Evolutionary conservation across 1,140 invertebrate species (phyloP).

Genomic region (Drosophila sturtevanti): DNA sequence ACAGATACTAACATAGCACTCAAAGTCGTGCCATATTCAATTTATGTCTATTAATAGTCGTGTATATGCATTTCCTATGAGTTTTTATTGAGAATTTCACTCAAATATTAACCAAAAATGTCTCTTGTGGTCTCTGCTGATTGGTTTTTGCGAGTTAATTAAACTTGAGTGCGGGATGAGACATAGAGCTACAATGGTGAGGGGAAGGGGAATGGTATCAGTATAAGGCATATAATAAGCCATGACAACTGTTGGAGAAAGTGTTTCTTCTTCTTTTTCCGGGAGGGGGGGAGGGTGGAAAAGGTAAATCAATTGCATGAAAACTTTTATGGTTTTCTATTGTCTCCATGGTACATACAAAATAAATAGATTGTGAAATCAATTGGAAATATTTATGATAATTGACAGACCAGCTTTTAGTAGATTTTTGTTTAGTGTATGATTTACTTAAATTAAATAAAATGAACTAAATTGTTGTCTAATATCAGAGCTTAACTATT

Average conservation of each 20-base stretch:
- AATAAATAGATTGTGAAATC: conserved; percentile 34
- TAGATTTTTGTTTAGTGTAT: not conserved
- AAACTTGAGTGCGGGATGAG: conserved; percentile 40
- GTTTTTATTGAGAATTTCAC: conserved; percentile 54
- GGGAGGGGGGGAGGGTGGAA: not conserved
- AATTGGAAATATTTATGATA: conserved; percentile 42
- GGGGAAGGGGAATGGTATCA: not conserved
- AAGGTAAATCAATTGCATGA: conserved; percentile 12
- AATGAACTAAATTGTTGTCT: not conserved
- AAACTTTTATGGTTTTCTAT: conserved; percentile 8
- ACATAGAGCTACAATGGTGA: not conserved
- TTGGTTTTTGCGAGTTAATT: conserved; percentile 20
- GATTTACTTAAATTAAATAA: not conserved
- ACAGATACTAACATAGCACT: not conserved
- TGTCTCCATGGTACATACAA: not conserved
- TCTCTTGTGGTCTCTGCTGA: conserved; percentile 21
- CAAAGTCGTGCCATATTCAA: conserved; percentile 51
- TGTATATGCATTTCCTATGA: conserved; percentile 56
- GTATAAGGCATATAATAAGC: too few relatives aligned
- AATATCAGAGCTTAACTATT: not conserved
- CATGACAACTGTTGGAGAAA: not conserved
- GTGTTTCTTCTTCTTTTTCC: not conserved
- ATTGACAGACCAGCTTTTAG: conserved; percentile 19
- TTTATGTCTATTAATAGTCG: conserved; percentile 74
- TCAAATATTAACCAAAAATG: conserved; percentile 49